Base-by-base conservation (phyloP, 2,797 vertebrate genomes). In the Rhabdophis nuchalis region DNA sequence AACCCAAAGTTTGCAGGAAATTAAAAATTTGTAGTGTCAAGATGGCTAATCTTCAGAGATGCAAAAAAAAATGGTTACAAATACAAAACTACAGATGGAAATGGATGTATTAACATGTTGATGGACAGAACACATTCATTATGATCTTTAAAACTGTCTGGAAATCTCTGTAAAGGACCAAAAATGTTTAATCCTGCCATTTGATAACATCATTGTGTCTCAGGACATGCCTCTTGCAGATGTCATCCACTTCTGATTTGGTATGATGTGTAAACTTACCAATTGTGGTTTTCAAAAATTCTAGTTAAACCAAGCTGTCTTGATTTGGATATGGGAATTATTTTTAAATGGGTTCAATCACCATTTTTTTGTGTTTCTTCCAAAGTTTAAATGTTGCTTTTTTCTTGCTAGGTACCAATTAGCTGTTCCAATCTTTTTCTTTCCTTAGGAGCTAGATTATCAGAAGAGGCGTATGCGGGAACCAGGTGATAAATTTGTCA, bases 401-500 rank as follows among this genome's bases (percentile, higher is more conserved):
- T 60, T 23, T 57, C 29, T 9, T 92, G 54, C 90, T 23, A 2
- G 85, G 82, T 85, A 3, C 68, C 46, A 91, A 10, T 94, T 25
- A 93, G 0, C 25, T 18, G 87, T 86, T 77, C 23, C 87, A 90
- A 3, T 0, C 61, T 72, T 60, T 91, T 64, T 94, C 25, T 86
- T 68, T 92, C 90, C 85, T 72, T 96, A 99, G 99, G 99, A 99
- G 94, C 97, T 99, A 93, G 98, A 98, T 82, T 99, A 99, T 95
- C 99, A 99, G 97, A 98, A 98, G 96, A 96, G 94, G 27, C 98
- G 98, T 90, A 93, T 96, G 36, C 96, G 97, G 93, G 98, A 99
- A 90, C 96, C 97, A 0, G 98, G 97, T 12, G 99, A 99, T 95
- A 99, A 98, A 94, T 99, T 99, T 56, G 98, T 99, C 93, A 98